Evolutionary conservation across 2,797 vertebrate species (phyloP), one percentile per base, ranked within the genome.

Genomic region (Rhinatrema bivittatum): DNA sequence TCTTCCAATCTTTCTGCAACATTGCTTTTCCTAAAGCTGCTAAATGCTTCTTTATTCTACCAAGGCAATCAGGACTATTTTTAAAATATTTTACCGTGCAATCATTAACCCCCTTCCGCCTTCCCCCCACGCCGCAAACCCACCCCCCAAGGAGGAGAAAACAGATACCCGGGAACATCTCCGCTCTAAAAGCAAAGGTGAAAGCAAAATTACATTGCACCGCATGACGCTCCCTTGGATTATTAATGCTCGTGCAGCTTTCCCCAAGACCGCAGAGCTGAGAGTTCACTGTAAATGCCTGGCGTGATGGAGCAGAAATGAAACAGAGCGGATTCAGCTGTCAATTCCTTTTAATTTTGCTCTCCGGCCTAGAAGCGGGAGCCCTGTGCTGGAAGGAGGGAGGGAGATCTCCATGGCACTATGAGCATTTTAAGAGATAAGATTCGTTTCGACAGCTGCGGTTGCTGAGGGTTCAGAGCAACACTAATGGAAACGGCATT

Each of bases 261-360:
- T 17, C 32, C 24, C 14, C 10, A 31, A 10, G 35, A 42, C 16
- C 36, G 28, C 6, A 1, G 5, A 32, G 45, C n/a, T 5, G 1
- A 31, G 40, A 52, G 33, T 39, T 46, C 13, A 14, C n/a, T n/a
- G 20, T 20, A 7, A 40, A 51, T 10, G 26, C 36, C 45, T 36
- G 32, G 27, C 7, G 27, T 47, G 52, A 16, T 27, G 41, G 37
- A 49, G 39, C 47, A 44, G 47, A 56, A 56, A 52, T 2, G 5
- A 37, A 47, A 16, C 17, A 7, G 25, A 7, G 35, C 9, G 25
- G 46, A 27, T 7, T 14, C 0, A 1, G 32, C 29, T 53, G 57
- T 45, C 57, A 46, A 39, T 18, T 43, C 41, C 25, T 5, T 17
- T 40, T 49, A 47, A 55, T 35, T 7, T 27, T 7, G 16, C n/a